These are phyloP conservation scores for Gasteruption jaculator DNA, from an alignment of 2,888 invertebrate genomes.

Conservation along the genomic window DNA sequence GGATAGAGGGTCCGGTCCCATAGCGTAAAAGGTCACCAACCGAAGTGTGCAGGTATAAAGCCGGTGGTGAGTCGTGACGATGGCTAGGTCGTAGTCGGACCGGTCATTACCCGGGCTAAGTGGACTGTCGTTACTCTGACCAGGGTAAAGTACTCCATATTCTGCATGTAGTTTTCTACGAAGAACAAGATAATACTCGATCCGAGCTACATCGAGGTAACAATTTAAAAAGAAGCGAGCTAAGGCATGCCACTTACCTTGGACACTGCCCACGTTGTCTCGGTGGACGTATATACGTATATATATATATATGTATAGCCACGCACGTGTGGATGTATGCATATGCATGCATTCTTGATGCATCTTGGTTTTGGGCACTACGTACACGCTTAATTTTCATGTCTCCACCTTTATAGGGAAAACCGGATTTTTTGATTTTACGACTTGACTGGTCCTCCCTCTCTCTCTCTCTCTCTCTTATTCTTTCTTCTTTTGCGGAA, in stretches of 20 bases:
- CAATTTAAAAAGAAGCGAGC: constrained; percentile 25
- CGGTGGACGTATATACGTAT: not conserved
- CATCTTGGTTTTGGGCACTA: constrained; percentile 16
- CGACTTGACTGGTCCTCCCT: too few species aligned
- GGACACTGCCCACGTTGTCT: constrained; percentile 21
- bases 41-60: constrained; percentile 22
- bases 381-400: not conserved
- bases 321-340: too few species aligned
- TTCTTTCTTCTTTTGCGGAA: too few species aligned
- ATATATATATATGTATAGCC: too few species aligned
- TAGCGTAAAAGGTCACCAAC: constrained; percentile 38
- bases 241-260: constrained; percentile 24
- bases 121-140: constrained; percentile 33
- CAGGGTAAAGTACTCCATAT: constrained; percentile 37
- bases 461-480: too few species aligned
- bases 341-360: constrained; percentile 7
- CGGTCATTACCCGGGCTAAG: constrained; percentile 42
- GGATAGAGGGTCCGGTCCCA: constrained; percentile 25
- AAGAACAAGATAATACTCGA: constrained; percentile 29
- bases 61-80: constrained; percentile 23
- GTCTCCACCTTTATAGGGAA: not conserved
- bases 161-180: constrained; percentile 27
- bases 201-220: constrained; percentile 16
- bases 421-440: too few species aligned
- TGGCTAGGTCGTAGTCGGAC: constrained; percentile 26